These are phyloP conservation scores for Spongilla lacustris DNA, from an alignment of 37 sponge, comb jelly and placozoan species.

Conservation along the genomic window DNA sequence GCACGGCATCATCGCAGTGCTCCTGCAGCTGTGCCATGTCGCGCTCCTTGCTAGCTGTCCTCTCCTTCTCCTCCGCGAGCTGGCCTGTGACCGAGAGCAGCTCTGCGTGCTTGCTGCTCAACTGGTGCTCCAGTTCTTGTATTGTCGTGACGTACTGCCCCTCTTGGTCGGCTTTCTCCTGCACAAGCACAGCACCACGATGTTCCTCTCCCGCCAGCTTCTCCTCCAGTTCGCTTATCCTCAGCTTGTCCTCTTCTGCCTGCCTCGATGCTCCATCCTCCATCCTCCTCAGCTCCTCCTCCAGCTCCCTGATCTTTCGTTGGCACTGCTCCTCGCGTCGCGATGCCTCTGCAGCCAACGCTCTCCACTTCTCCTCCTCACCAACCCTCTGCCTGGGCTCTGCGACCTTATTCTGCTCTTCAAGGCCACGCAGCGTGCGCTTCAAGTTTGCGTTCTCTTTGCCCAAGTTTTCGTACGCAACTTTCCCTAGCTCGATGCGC, in stretches of 20 bases:
- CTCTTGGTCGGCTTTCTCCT: not conserved
- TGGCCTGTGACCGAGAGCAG: not conserved
- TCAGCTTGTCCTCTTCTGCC: not conserved
- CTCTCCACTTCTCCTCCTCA: constrained; percentile 12
- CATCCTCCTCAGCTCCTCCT: constrained; percentile 6
- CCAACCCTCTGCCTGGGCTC: not conserved
- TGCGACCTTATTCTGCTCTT: not conserved
- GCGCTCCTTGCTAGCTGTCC: not conserved
- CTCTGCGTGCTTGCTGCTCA: not conserved
- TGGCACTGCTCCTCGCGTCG: not conserved
- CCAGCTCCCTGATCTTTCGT: constrained; percentile 4
- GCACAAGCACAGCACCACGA: not conserved
- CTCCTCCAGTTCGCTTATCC: constrained; percentile 6
- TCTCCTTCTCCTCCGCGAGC: not conserved
- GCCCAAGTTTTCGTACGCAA: constrained; percentile 29
- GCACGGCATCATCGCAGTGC: too few relatives aligned
- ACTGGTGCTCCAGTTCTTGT: not conserved
- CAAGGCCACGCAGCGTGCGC: not conserved
- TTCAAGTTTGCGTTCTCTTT: constrained; percentile 30
- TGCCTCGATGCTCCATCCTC: not conserved
- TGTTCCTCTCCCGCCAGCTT: not conserved
- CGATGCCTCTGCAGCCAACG: not conserved
- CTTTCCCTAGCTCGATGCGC: constrained; percentile 27
- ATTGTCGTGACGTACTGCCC: not conserved
- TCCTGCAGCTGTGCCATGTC: too few relatives aligned